Percentiles rank a stretch among this genome's conserved stretches.
Conservation (phyloP, 2,113 vertebrate species). For the Hippocampus barbouri region DNA sequence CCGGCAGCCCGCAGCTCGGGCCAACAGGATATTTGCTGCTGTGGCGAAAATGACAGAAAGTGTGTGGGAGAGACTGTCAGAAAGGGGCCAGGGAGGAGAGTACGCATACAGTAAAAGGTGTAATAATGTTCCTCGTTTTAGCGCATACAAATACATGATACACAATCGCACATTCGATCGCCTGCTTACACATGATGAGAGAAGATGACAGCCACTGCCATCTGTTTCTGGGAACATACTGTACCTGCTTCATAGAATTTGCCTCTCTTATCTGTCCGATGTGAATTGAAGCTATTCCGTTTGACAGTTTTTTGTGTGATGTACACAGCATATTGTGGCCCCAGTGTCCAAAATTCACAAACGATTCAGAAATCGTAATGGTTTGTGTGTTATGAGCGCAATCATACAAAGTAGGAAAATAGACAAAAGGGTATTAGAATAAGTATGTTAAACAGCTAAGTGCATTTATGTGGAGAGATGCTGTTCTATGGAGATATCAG, state of each 20-base stretch:
- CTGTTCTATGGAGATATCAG: slow-evolving; percentile 77
- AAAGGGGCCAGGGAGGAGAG: slow-evolving; percentile 16
- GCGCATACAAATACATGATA: slow-evolving; percentile 33
- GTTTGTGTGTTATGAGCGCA: slow-evolving; percentile 23
- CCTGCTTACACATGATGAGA: slow-evolving; percentile 36
- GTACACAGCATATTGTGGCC: slow-evolving; percentile 7
- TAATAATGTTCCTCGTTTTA: not conserved
- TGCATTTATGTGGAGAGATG: slow-evolving; percentile 51
- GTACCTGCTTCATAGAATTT: slow-evolving; percentile 64
- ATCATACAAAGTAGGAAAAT: slow-evolving; percentile 39
- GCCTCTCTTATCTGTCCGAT: slow-evolving; percentile 84
- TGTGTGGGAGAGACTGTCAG: slow-evolving; percentile 37
- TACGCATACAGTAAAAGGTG: not conserved
- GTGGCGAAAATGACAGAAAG: slow-evolving; percentile 79
- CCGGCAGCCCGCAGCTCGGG: slow-evolving; percentile 57
- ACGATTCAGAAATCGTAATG: slow-evolving; percentile 34
- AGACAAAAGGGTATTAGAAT: slow-evolving; percentile 47
- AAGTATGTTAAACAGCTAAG: slow-evolving; percentile 60
- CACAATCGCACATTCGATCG: slow-evolving; percentile 15
- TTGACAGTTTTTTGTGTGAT: slow-evolving; percentile 30
- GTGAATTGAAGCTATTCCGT: slow-evolving; percentile 81
- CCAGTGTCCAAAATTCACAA: slow-evolving; percentile 20
- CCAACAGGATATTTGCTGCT: slow-evolving; percentile 99
- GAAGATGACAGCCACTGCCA: slow-evolving; percentile 19
- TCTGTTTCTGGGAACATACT: slow-evolving; percentile 26